Conservation (phyloP, 2,888 invertebrate species). For the Malthinus seriepunctatus region DNA sequence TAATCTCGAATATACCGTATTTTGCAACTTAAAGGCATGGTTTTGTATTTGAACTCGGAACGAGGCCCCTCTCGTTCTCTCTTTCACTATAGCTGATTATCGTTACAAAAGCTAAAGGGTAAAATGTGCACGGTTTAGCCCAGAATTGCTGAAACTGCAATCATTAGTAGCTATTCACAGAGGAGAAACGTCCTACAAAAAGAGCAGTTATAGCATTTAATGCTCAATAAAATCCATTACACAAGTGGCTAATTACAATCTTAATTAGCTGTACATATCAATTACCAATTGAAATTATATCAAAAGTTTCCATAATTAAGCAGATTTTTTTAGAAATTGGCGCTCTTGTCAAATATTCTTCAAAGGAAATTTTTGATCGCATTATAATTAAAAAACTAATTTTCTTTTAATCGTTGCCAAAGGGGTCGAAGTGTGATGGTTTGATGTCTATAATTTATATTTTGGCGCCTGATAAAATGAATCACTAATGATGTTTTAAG, state of each 20-base stretch:
- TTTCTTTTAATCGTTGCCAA: too few relatives aligned
- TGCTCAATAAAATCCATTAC: slow-evolving; percentile 26
- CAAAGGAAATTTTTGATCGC: too few relatives aligned
- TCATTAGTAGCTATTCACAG: slow-evolving; percentile 28
- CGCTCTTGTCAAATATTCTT: too few relatives aligned
- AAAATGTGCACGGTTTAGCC: slow-evolving; percentile 22
- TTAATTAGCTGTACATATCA: slow-evolving; percentile 26
- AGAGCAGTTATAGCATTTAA: slow-evolving; percentile 28
- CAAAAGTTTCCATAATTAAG: neutral
- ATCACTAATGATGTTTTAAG: neutral
- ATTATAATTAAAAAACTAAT: too few relatives aligned
- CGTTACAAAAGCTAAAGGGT: slow-evolving; percentile 18
- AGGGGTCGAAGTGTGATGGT: too few relatives aligned
- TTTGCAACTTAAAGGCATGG: slow-evolving; percentile 10
- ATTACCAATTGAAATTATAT: slow-evolving; percentile 17
- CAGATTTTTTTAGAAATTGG: too few relatives aligned
- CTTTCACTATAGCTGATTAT: slow-evolving; percentile 19
- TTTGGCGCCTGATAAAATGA: too few relatives aligned
- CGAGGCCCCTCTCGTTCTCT: slow-evolving; percentile 17
- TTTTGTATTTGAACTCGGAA: neutral
- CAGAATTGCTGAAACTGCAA: slow-evolving; percentile 28
- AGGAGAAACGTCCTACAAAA: slow-evolving; percentile 24
- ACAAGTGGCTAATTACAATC: slow-evolving; percentile 28
- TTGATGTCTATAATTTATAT: too few relatives aligned
- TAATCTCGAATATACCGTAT: slow-evolving; percentile 1